phyloP scores from a whole-genome alignment of 2,113 vertebrate species.

The Sceloporus tristichus region DNA sequence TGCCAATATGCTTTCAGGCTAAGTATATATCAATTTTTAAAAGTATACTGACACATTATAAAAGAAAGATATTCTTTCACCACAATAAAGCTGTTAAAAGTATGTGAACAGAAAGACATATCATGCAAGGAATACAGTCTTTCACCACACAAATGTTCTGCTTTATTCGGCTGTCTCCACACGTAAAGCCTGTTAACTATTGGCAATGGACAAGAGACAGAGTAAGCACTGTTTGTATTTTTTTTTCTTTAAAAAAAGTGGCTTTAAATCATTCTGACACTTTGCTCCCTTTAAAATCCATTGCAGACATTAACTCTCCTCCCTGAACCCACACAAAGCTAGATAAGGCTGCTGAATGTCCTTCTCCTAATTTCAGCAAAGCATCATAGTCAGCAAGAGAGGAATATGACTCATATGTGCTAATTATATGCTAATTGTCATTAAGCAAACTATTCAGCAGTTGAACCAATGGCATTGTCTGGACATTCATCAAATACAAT shows the following conservation, averaged over 20 bases:
- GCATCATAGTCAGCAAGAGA: not conserved
- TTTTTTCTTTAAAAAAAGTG: not conserved
- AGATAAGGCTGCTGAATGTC: not conserved
- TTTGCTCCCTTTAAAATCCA: conserved; percentile 32
- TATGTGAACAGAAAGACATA: not conserved
- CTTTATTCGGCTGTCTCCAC: not conserved
- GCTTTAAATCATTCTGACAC: conserved; percentile 32
- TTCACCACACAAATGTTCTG: not conserved
- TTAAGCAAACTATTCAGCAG: not conserved
- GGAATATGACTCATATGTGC: not conserved
- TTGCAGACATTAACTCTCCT: conserved; percentile 8
- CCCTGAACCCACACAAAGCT: not conserved
- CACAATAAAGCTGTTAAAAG: not conserved
- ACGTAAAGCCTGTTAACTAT: not conserved
- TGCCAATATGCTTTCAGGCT: not conserved
- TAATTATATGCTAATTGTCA: not conserved
- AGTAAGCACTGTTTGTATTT: conserved; percentile 16
- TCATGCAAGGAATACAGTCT: not conserved
- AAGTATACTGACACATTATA: no score
- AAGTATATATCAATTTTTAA: not conserved
- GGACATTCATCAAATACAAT: not conserved
- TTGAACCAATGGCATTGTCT: not conserved
- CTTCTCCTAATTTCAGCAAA: not conserved
- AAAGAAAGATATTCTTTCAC: no score
- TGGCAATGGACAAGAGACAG: not conserved